Evolutionary conservation across 1,140 invertebrate genomes (phyloP), one percentile per base, ranked within the genome.

Genomic region (Drosophila ercepeae): DNA sequence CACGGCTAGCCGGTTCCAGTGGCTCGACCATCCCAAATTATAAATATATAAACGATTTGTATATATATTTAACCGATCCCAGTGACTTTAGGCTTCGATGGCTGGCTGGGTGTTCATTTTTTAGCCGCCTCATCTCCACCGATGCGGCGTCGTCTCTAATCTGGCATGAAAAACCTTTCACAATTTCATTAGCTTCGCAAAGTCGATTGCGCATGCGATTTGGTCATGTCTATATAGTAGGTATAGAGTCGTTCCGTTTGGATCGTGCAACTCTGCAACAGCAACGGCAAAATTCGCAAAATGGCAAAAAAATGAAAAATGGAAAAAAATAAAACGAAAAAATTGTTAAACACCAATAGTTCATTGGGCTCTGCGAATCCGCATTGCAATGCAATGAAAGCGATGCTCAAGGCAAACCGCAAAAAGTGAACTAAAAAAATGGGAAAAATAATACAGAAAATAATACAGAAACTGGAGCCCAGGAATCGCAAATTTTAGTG

Each of bases 291-390:
- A 8, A 27, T 27, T 32, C 29, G 29, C 29, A 32, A 39, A 39
- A 39, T 39, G 14, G 36, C 36, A 14, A 13, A 39, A 39, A 39
- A 14, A 39, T 13, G 11, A 13, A 36, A 36, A 39, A 14, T 3
- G 1, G 5, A 39, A 39, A 39, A 16, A 39, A 39, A 14, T 5
- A 16, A 39, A 39, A 39, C 1, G 4, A 41, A 36, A 44, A 54
- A 46, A 21, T 54, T 46, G 45, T 13, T 25, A 45, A 19, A 36
- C 19, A 39, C 27, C 81, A 88, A 86, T 86, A 86, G 82, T 86
- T 86, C 81, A 86, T 86, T 86, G 82, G 82, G 82, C 77, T 88
- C 69, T 88, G 78, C 78, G 78, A 82, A 82, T 88, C 82, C 82
- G 82, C 82, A 88, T 81, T 86, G 82, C 82, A 73, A 71, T 74